phyloP scores from a whole-genome alignment of 1,140 invertebrate genomes.

The Akabosia matsudoensis region DNA sequence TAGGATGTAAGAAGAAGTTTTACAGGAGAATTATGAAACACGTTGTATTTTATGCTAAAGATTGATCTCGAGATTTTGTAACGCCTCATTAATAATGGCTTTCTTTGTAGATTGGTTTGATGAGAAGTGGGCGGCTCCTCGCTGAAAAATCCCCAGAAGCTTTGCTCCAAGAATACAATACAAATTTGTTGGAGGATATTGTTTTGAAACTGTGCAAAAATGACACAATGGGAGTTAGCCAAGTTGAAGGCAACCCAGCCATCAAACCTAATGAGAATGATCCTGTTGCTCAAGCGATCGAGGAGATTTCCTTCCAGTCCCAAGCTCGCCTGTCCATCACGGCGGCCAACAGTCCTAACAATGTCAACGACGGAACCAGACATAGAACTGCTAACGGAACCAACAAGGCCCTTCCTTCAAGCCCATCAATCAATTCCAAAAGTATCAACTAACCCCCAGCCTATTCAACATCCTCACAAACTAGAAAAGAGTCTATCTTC shows the following conservation, averaged over 20 bases:
- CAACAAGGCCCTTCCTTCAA: not conserved
- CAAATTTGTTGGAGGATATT: slow-evolving; percentile 56
- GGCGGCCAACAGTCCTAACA: slow-evolving; percentile 2
- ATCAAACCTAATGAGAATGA: slow-evolving; percentile 41
- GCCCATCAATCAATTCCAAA: not conserved
- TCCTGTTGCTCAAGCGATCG: slow-evolving; percentile 25
- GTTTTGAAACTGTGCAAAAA: slow-evolving; percentile 56
- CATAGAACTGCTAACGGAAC: not conserved
- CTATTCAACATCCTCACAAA: slow-evolving; percentile 5
- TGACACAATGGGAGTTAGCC: slow-evolving; percentile 12
- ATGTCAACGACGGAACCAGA: slow-evolving; percentile 12
- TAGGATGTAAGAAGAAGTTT: too few species aligned
- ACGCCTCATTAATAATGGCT: not conserved
- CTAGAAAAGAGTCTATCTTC: slow-evolving; percentile 10
- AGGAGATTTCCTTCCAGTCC: slow-evolving; percentile 5
- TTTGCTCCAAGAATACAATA: slow-evolving; percentile 51
- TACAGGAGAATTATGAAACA: too few species aligned
- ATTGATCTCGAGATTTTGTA: too few species aligned
- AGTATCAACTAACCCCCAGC: not conserved
- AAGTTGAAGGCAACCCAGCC: not conserved
- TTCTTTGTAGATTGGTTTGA: slow-evolving; percentile 51
- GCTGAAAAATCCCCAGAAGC: slow-evolving; percentile 55
- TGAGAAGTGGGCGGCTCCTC: slow-evolving; percentile 57
- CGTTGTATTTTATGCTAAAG: not conserved
- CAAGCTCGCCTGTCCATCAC: not conserved